Percentiles rank a stretch among this genome's conserved stretches.
Conservation (phyloP, 2,797 vertebrate species). For the Cheirogaleus major region DNA sequence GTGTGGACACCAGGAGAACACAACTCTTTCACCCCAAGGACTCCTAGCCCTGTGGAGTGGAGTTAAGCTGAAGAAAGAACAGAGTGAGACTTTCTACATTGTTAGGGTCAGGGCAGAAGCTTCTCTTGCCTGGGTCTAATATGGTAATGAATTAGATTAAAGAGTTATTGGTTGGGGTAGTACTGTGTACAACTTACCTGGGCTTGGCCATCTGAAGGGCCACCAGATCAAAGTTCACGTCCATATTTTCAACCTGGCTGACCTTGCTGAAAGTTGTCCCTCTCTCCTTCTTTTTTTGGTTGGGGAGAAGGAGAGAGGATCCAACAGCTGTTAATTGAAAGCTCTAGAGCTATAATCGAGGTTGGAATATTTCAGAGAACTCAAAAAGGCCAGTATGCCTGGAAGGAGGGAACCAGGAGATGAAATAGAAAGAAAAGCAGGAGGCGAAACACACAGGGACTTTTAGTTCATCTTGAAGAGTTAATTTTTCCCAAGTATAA, state of each 20-base stretch:
- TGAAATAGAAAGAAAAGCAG: background rate
- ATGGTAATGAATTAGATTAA: background rate
- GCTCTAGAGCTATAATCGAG: background rate
- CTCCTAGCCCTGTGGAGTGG: background rate
- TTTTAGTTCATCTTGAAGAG: accelerated
- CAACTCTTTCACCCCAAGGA: too few relatives aligned
- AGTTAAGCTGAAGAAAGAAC: background rate
- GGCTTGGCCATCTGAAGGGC: background rate
- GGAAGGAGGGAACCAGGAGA: too few relatives aligned
- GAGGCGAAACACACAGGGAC: background rate
- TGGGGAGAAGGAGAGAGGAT: too few relatives aligned
- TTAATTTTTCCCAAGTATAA: accelerated
- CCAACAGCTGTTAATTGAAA: background rate
- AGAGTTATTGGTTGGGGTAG: background rate
- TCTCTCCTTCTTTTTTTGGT: background rate
- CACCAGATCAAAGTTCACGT: background rate
- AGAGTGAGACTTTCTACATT: background rate
- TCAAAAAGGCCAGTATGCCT: background rate
- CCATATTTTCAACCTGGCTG: background rate
- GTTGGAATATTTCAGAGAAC: background rate
- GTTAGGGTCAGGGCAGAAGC: background rate
- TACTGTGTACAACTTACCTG: background rate
- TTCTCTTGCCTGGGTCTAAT: background rate
- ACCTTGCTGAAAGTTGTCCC: background rate
- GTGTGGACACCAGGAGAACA: background rate